Percentiles rank a stretch among this genome's conserved stretches.
Evolutionary conservation across 2,888 invertebrate species (phyloP).

Genomic region (Lasioglossum calceatum): DNA sequence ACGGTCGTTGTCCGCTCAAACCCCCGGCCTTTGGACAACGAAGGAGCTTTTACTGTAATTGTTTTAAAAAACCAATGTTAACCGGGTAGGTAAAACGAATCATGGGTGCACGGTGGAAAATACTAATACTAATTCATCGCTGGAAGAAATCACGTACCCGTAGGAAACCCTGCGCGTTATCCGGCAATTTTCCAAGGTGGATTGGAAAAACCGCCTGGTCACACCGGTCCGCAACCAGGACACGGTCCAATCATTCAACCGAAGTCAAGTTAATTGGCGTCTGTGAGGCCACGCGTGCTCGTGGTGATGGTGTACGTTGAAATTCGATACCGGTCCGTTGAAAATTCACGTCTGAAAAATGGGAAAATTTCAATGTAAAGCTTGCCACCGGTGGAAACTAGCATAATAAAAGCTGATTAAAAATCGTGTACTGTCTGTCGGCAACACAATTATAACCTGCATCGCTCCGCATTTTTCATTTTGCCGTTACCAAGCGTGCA

Average conservation of each 20-base stretch:
- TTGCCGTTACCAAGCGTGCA: neutral
- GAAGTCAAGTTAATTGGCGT: conserved; percentile 3
- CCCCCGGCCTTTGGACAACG: too few species aligned
- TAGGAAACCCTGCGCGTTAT: neutral
- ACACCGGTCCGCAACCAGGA: conserved; percentile 6
- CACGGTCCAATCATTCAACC: conserved; percentile 12
- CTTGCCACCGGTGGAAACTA: neutral
- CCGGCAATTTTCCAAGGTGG: conserved; percentile 10
- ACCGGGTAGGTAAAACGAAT: neutral
- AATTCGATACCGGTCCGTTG: neutral
- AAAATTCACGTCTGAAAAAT: conserved; percentile 4
- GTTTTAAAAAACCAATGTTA: neutral
- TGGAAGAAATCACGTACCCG: conserved; percentile 2
- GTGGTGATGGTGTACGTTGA: neutral
- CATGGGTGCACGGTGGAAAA: neutral
- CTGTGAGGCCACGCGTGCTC: neutral
- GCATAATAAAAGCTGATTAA: conserved; percentile 1
- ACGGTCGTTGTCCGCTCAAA: too few species aligned
- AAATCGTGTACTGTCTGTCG: neutral
- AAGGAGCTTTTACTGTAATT: neutral
- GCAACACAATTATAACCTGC: neutral
- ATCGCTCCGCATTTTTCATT: neutral
- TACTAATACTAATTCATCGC: neutral
- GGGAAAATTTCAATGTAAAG: neutral
- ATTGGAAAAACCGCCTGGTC: conserved; percentile 1